Conservation (phyloP, 2,797 vertebrate species). For the Gadopsis marmoratus region DNA sequence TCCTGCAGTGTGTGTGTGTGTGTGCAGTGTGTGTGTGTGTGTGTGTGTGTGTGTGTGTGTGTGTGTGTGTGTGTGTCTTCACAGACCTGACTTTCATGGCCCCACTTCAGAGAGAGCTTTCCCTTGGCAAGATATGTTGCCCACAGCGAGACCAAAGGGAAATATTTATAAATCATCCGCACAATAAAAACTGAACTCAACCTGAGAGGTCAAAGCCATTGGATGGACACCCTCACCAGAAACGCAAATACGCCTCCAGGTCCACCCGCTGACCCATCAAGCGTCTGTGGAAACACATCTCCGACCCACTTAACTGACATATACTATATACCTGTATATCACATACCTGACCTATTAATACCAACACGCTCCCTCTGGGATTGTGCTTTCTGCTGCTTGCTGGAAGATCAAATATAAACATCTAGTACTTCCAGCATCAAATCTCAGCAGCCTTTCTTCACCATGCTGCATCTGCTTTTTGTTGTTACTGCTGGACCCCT, state of each 20-base stretch:
- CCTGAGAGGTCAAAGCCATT: slow-evolving; percentile 67
- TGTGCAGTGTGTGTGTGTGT: slow-evolving; percentile 29
- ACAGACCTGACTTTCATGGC: slow-evolving; percentile 79
- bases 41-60: slow-evolving; percentile 23
- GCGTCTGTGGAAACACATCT: slow-evolving; percentile 52
- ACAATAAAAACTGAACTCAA: slow-evolving; percentile 80
- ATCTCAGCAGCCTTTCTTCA: slow-evolving; percentile 23
- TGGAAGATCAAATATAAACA: slow-evolving; percentile 71
- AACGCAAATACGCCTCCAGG: slow-evolving; percentile 65
- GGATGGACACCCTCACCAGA: slow-evolving; percentile 55
- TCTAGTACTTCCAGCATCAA: slow-evolving; percentile 41
- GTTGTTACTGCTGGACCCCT: slow-evolving; percentile 34
- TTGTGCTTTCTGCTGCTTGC: slow-evolving; percentile 47
- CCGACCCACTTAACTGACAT: slow-evolving; percentile 59
- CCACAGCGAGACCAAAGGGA: slow-evolving; percentile 78
- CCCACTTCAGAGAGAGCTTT: slow-evolving; percentile 77
- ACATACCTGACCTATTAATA: slow-evolving; percentile 66
- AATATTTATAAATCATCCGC: slow-evolving; percentile 85
- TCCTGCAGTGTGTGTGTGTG: slow-evolving; percentile 15
- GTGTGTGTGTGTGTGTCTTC: slow-evolving; percentile 29
- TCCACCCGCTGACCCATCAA: slow-evolving; percentile 51
- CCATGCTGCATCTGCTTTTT: slow-evolving; percentile 35
- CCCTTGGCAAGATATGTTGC: slow-evolving; percentile 62
- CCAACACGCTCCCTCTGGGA: slow-evolving; percentile 55
- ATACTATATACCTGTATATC: slow-evolving; percentile 14